Evolutionary conservation across 2,797 vertebrate genomes (phyloP), one percentile per base, ranked within the genome.

Genomic region (Fringilla coelebs): DNA sequence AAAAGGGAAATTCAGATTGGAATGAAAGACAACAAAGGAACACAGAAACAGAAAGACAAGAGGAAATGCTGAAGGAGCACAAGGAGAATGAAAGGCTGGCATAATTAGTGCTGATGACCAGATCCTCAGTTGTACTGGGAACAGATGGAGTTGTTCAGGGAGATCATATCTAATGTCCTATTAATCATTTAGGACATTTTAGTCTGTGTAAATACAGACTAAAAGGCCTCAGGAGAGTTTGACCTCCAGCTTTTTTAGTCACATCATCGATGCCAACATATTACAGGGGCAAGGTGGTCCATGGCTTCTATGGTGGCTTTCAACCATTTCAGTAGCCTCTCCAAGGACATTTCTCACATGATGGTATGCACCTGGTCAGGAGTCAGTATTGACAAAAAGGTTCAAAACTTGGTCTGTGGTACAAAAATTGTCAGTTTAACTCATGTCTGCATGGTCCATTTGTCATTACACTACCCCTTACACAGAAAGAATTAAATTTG

Each of bases 271-370:
- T 77, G 31, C 41, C 32, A 66, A 57, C 17, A 7, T 60, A 28
- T 32, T 2, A 0, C 4, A 32, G 32, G 38, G n/a, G 7, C 13
- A 66, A 40, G 17, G 7, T 79, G 26, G 28, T 58, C 48, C 1
- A 0, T 17, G 40, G 8, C 5, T 65, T 45, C 40, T 25, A 2
- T 0, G 2, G 38, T 34, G 26, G n/a, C 38, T 62, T 84, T 77
- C 41, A 75, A 10, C 11, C 16, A 24, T 32, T 61, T 72, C 24
- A 82, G 11, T 13, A 52, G 14, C 17, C 17, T 22, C 3, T 68
- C 32, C 20, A 7, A 71, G 48, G 36, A 15, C 10, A 72, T 67
- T 91, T 68, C 43, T 92, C n/a, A 31, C 9, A 29, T 70, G 54
- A 26, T 79, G 57, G 4, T 32, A 73, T 65, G 41, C 6, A 40